Evolutionary conservation across 2,113 vertebrate genomes (phyloP).

Genomic region (Syngnathoides biaculeatus): DNA sequence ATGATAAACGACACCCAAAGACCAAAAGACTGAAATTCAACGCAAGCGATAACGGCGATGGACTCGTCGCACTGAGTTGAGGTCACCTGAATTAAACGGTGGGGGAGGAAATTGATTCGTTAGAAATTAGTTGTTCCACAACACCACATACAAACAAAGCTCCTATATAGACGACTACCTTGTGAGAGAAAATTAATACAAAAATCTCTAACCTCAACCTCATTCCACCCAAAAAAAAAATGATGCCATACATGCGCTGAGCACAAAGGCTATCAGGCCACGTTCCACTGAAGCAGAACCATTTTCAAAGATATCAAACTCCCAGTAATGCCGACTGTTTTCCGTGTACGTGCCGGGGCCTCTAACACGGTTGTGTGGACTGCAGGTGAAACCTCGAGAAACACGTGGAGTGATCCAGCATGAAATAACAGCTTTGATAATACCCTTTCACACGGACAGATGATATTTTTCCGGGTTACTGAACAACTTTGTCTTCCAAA

Average conservation of each 20-base stretch:
- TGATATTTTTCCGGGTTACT: no score
- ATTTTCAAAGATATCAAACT: not conserved
- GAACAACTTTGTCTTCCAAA: no score
- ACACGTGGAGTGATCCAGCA: not conserved
- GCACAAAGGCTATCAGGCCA: not conserved
- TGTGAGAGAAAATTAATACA: not conserved
- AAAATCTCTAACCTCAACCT: not conserved
- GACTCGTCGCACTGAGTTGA: not conserved
- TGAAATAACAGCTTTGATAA: not conserved
- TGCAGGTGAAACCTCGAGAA: not conserved
- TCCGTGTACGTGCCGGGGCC: not conserved
- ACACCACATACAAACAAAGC: not conserved
- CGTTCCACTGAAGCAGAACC: not conserved
- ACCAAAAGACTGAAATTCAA: constrained; percentile 69
- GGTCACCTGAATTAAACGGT: not conserved
- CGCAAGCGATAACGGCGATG: not conserved
- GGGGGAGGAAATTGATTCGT: not conserved
- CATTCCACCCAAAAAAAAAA: no score
- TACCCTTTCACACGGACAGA: no score
- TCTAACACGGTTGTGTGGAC: not conserved
- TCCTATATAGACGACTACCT: not conserved
- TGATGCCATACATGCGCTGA: not conserved
- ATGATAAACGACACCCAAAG: constrained; percentile 56
- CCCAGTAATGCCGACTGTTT: not conserved
- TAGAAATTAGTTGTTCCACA: not conserved